phyloP scores from a whole-genome alignment of 1,140 invertebrate species.

The Aphaenogaster floridana region DNA sequence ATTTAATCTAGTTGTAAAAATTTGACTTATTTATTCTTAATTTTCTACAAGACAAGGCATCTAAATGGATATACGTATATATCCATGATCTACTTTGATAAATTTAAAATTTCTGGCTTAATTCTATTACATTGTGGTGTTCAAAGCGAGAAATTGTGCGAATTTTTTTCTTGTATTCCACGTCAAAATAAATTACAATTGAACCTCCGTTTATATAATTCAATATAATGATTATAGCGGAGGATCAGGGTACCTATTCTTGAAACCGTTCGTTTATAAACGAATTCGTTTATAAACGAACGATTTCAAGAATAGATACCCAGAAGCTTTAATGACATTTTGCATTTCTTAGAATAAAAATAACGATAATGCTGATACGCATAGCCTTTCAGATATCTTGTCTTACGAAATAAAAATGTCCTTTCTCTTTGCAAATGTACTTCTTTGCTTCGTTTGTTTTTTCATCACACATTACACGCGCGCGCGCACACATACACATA shows the following conservation, averaged over 20 bases:
- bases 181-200: background rate
- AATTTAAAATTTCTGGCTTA: background rate
- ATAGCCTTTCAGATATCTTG: background rate
- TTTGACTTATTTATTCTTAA: constrained; percentile 10
- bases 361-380: background rate
- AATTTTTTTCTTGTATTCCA: background rate
- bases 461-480: background rate
- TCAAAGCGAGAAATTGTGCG: background rate
- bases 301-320: no score
- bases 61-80: background rate
- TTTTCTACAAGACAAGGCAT: background rate
- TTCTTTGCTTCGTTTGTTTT: background rate
- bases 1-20: background rate
- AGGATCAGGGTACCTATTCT: no score
- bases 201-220: background rate
- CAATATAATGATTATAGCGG: background rate
- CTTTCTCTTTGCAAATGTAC: background rate
- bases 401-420: background rate
- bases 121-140: background rate
- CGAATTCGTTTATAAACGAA: no score
- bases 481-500: background rate
- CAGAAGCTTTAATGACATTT: background rate
- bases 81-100: background rate
- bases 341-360: background rate
- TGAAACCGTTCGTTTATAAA: no score